Evolutionary conservation across 92 coral and sea anemone species (phyloP).

Genomic region (Metridium senile): DNA sequence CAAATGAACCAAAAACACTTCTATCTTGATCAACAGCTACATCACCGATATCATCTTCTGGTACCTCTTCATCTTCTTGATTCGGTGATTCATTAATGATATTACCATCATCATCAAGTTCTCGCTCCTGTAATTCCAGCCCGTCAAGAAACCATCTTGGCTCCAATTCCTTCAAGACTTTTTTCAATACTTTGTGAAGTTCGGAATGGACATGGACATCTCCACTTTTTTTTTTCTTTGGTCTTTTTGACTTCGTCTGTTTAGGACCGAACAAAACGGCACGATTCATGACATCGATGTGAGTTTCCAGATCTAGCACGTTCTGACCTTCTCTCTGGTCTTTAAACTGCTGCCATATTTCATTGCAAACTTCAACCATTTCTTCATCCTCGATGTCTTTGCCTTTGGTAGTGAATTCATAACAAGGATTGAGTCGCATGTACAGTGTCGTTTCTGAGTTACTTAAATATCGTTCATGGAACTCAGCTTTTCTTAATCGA

Average conservation of each 20-base stretch:
- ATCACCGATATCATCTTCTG: conserved; percentile 18
- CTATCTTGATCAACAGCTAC: neutral
- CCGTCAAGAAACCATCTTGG: conserved; percentile 10
- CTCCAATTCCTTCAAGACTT: conserved; percentile 6
- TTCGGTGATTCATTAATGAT: neutral
- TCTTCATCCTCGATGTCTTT: conserved; percentile 17
- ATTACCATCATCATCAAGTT: conserved; percentile 8
- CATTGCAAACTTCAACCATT: conserved; percentile 20
- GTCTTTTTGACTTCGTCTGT: no score
- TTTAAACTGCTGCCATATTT: conserved; percentile 17
- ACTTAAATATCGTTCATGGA: neutral
- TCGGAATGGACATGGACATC: no score
- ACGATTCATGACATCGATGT: conserved; percentile 14
- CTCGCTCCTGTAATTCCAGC: neutral
- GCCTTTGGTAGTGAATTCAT: conserved; percentile 44
- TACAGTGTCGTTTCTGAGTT: conserved; percentile 28
- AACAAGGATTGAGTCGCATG: conserved; percentile 40
- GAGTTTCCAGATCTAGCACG: neutral
- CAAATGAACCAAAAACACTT: conserved; percentile 25
- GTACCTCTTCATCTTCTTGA: neutral
- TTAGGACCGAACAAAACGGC: no score
- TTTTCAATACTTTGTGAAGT: neutral
- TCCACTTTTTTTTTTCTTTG: no score
- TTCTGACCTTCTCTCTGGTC: neutral
- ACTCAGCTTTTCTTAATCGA: conserved; percentile 30